Percentiles rank a stretch among this genome's conserved stretches.
Evolutionary conservation across 2,113 vertebrate species (phyloP).

Genomic region (Macaca fascicularis): T2T-MFA8v1.1 NC_088377.1:105533501-105534000

Average conservation of each 20-base stretch:
- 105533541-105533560: neutral
- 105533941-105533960: neutral
- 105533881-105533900: neutral
- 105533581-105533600: neutral
- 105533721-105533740: neutral
- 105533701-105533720: neutral
- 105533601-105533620: neutral
- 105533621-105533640: neutral
- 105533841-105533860: neutral
- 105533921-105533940: neutral
- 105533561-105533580: neutral
- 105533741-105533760: neutral
- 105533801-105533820: neutral
- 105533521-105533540: neutral
- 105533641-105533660: constrained; percentile 12
- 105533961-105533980: neutral
- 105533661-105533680: neutral
- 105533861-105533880: neutral
- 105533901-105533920: neutral
- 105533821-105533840: neutral
- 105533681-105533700: neutral
- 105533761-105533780: neutral
- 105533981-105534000: accelerated
- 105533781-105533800: neutral
- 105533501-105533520: neutral